Evolutionary conservation across 2,888 invertebrate species (phyloP), one percentile per base, ranked within the genome.

Genomic region (Mechanitis mazaeus): DNA sequence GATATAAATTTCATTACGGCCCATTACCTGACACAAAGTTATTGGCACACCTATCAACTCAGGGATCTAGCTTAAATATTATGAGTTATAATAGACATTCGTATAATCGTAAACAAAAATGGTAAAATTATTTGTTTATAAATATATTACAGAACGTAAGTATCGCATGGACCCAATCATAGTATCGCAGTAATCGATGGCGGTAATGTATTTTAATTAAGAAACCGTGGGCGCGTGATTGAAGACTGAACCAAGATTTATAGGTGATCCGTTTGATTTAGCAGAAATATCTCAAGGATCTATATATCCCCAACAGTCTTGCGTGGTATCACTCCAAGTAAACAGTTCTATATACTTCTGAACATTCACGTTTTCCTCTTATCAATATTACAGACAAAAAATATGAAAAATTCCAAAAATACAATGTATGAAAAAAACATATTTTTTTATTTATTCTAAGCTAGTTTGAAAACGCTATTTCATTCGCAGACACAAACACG

Each of bases 151-250:
- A n/a, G 20, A 47, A 20, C 28, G n/a, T 47, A 12, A n/a, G 47
- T 47, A 47, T 47, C 7, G 47, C 28, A 47, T 47, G 20, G 60
- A 55, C 54, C 63, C 59, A 60, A 77, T 79, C 78, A 74, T 69
- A 58, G 69, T 70, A 78, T 76, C 76, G 72, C 58, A 28, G 72
- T 76, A 78, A 78, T 77, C 77, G 72, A 72, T 74, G 58, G 50
- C 55, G 67, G 78, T 78, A 78, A 78, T 80, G 78, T 79, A 80
- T 80, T 80, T 79, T 80, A 80, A 80, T 80, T 80, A 80, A 79
- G 71, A 74, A 66, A 65, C 66, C 73, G 78, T 77, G 76, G 78
- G 78, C 74, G 66, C 68, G 73, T 64, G 64, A 66, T 66, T 68
- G 66, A 66, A 64, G 66, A 55, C 58, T 62, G n/a, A 47, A 50